Evolutionary conservation across 2,113 vertebrate species (phyloP), one percentile per base, ranked within the genome.

Genomic region (Anas platyrhynchos): DNA sequence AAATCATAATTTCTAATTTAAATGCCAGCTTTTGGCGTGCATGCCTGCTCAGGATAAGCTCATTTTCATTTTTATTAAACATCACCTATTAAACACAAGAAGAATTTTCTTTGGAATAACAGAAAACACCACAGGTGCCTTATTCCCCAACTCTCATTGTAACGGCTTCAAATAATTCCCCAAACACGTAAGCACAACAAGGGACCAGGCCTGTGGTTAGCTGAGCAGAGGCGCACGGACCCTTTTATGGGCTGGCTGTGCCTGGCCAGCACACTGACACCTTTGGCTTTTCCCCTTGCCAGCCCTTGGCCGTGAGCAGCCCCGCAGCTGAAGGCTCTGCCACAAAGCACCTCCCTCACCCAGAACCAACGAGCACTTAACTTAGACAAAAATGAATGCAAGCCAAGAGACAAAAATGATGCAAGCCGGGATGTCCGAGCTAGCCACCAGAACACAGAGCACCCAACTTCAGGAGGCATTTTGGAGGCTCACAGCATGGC

Each of bases 1-100:
- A 96, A 96, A 97, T 96, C 97, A 95, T 97, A 97, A 97, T 97
- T 97, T 97, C 95, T 94, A 92, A 97, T 97, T 97, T 97, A 96
- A 97, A 97, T 97, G 96, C 97, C 96, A 96, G 95, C 91, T 96
- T 94, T 95, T 91, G 94, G 91, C 38, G 93, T 95, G 95, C 90
- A 82, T 95, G 95, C 90, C 88, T 94, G 94, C 92, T 92, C 95
- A 91, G 96, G 94, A 95, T 96, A 96, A 97, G 95, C 97, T 95
- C 94, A 97, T 97, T 97, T 96, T 96, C 94, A 97, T 96, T 97
- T 97, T 96, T 97, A 97, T 97, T 96, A 97, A 97, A 97, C 95
- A 91, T 66, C 92, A 96, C 95, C 94, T 94, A 92, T 97, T 95
- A 97, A 93, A 97, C 85, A 96, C 85, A 95, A 94, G 93, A 86